Conservation (phyloP, 1,140 invertebrate genomes). For the Euglossa dilemma region DNA sequence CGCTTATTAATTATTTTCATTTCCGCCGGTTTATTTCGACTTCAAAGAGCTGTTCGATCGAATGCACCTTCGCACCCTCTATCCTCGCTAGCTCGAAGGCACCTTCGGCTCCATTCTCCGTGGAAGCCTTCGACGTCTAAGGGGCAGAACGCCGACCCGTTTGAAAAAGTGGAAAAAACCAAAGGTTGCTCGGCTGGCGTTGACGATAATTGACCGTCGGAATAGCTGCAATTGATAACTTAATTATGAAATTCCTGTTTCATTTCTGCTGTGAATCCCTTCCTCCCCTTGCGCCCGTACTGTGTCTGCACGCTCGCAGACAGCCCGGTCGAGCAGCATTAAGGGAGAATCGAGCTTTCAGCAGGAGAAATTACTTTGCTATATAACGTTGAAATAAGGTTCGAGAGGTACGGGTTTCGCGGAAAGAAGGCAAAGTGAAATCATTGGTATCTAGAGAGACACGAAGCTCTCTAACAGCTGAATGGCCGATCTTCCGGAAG, state of each 20-base stretch:
- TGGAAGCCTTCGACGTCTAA: constrained; percentile 22
- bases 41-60: constrained; percentile 72
- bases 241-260: constrained; percentile 67
- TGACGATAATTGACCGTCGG: constrained; percentile 66
- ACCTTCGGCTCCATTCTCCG: constrained; percentile 5
- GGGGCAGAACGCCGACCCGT: constrained; percentile 22
- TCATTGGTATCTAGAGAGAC: not conserved
- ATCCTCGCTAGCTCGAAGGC: constrained; percentile 3
- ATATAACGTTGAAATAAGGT: constrained; percentile 5
- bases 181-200: constrained; percentile 35
- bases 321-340: constrained; percentile 13
- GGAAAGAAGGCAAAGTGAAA: not conserved
- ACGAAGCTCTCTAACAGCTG: not conserved
- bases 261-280: constrained; percentile 51
- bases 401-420: not conserved
- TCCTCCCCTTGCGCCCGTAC: not conserved
- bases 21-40: constrained; percentile 69
- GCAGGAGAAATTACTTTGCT: constrained; percentile 34
- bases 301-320: not conserved
- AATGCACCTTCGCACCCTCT: constrained; percentile 7
- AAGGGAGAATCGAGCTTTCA: constrained; percentile 21
- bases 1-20: constrained; percentile 80
- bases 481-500: not conserved
- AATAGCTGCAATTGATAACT: constrained; percentile 66
- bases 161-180: constrained; percentile 58